Evolutionary conservation across 2,888 invertebrate species (phyloP), one percentile per base, ranked within the genome.

Genomic region (Melinaea marsaeus): DNA sequence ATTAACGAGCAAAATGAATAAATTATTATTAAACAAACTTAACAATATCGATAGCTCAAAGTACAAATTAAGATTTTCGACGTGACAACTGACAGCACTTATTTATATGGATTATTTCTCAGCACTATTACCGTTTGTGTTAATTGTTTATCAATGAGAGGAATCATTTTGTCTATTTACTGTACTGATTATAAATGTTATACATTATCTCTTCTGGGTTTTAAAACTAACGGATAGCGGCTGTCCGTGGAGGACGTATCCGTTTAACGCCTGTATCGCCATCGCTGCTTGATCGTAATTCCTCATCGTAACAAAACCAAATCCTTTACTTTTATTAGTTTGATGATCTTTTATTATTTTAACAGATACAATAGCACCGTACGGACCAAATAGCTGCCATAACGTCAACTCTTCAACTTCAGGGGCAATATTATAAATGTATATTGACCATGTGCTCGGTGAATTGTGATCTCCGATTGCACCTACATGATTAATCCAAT

Each of bases 1-100:
- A 88, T 90, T 88, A 90, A 90, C 90, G 88, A 90, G 89, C 90
- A 87, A 90, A 90, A 88, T 86, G 89, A 90, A 90, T 90, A 90
- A 90, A 90, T 90, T 88, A 90, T 90, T 90, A 90, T 88, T 86
- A 84, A 90, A 89, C 90, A 90, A 90, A 90, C 90, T 90, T 90
- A 90, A 90, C 90, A 90, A 90, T 89, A 87, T 87, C 77, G 85
- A 89, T 86, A 90, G 90, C 89, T 89, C 89, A 90, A 90, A 89
- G 84, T 85, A 22, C 22, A 90, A 90, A 88, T 87, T 81, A 89
- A 88, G 86, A 86, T 85, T 86, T 88, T 87, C 76, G 89, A 89
- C 88, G 88, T 88, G 80, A 85, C 83, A 80, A 84, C 79, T 79
- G 80, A 83, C 85, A 84, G 83, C 82, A 84, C 83, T 80, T 68